A percentile compares a stretch with the other conserved stretches of the same genome.
These are phyloP conservation scores for Diabrotica balteata DNA, from an alignment of 2,888 invertebrate genomes.

Conservation along the genomic window DNA sequence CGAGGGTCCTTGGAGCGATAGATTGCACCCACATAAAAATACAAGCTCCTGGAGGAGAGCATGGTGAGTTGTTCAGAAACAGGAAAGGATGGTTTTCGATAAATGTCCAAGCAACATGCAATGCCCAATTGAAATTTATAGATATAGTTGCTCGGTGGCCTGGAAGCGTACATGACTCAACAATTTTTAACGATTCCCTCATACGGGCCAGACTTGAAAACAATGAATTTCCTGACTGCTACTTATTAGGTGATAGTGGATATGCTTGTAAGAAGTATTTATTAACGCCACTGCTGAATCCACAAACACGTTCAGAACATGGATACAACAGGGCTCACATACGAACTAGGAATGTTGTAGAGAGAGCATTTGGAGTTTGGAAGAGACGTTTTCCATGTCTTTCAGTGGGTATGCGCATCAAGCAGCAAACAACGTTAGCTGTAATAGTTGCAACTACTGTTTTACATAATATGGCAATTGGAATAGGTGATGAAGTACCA, in stretches of 20 bases:
- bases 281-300: neutral
- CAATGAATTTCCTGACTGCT: neutral
- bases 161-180: slow-evolving; percentile 5
- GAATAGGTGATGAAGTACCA: neutral
- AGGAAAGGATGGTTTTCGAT: slow-evolving; percentile 1
- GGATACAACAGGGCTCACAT: neutral
- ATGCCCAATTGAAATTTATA: slow-evolving; percentile 1
- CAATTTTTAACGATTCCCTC: slow-evolving; percentile 1
- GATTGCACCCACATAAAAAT: too few relatives aligned
- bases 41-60: neutral
- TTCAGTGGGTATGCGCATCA: neutral
- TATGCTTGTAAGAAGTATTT: neutral
- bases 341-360: neutral
- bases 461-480: neutral
- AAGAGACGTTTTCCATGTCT: neutral
- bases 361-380: neutral
- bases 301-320: too few relatives aligned
- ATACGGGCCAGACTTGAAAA: neutral
- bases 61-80: slow-evolving; percentile 5
- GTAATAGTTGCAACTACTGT: neutral
- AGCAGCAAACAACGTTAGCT: neutral
- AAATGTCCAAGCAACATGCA: slow-evolving; percentile 1
- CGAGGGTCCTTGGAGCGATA: neutral
- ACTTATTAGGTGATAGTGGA: slow-evolving; percentile 1
- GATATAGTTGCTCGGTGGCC: slow-evolving; percentile 9